These are phyloP conservation scores for Agrochola macilenta DNA, from an alignment of 2,888 invertebrate species.

Conservation along the genomic window DNA sequence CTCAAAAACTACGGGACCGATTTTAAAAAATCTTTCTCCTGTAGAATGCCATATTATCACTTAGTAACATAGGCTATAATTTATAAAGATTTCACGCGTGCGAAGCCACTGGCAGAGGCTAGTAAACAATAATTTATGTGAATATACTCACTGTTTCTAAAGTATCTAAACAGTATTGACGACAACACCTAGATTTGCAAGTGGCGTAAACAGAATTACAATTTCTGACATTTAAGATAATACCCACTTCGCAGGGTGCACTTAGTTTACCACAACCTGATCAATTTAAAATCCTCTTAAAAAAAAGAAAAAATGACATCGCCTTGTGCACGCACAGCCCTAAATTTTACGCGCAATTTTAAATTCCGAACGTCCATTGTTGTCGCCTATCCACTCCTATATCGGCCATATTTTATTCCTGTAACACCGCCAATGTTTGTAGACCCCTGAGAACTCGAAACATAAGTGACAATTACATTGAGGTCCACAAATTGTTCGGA, in stretches of 20 bases:
- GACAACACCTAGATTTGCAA: not conserved
- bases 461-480: constrained; percentile 52
- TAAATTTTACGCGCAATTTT: constrained; percentile 84
- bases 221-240: constrained; percentile 26
- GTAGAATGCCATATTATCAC: no score
- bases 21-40: no score
- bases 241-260: constrained; percentile 27
- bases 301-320: constrained; percentile 27
- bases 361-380: constrained; percentile 86
- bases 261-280: constrained; percentile 40
- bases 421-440: constrained; percentile 68
- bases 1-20: no score
- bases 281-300: constrained; percentile 41
- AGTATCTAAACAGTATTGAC: not conserved
- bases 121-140: not conserved
- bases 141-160: not conserved
- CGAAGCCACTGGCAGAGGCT: no score
- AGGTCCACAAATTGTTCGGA: constrained; percentile 36
- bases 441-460: constrained; percentile 62
- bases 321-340: constrained; percentile 71
- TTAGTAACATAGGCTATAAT: no score
- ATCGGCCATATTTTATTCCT: constrained; percentile 83
- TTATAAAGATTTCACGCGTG: no score
- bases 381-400: constrained; percentile 83
- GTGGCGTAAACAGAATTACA: not conserved